phyloP scores from a whole-genome alignment of 2,888 invertebrate species.

The Malachius bipustulatus region DNA sequence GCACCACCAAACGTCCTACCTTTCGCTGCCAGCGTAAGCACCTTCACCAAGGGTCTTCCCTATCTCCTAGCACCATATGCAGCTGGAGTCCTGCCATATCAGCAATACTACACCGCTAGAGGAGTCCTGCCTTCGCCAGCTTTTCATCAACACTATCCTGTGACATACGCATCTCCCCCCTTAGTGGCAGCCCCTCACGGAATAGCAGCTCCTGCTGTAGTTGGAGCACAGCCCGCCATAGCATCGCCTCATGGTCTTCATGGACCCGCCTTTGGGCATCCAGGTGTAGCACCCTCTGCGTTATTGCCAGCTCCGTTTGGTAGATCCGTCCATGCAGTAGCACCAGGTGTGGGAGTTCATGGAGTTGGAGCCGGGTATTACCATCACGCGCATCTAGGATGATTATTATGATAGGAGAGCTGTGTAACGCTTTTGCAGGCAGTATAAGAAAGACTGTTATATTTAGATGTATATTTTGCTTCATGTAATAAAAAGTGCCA shows the following conservation, averaged over 20 bases:
- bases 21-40: conserved; percentile 48
- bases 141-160: conserved; percentile 4
- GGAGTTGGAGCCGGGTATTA: no score
- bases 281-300: conserved; percentile 8
- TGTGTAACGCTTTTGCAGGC: no score
- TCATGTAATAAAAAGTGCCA: no score
- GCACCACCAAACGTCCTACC: conserved; percentile 52
- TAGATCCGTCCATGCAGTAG: conserved; percentile 10
- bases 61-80: conserved; percentile 37
- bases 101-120: conserved; percentile 21
- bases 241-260: conserved; percentile 14
- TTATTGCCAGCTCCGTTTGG: conserved; percentile 9
- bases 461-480: no score
- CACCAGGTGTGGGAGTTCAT: no score
- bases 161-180: conserved; percentile 5
- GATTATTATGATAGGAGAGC: no score
- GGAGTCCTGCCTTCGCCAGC: conserved; percentile 8
- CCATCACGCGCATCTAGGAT: no score
- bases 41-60: conserved; percentile 37
- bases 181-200: conserved; percentile 10
- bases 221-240: conserved; percentile 6
- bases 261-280: conserved; percentile 8
- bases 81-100: conserved; percentile 24
- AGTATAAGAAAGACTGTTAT: no score
- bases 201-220: conserved; percentile 5